These are phyloP conservation scores for Hydrozoanthus gracilis DNA, from an alignment of 92 coral and sea anemone genomes.

Conservation along the genomic window DNA sequence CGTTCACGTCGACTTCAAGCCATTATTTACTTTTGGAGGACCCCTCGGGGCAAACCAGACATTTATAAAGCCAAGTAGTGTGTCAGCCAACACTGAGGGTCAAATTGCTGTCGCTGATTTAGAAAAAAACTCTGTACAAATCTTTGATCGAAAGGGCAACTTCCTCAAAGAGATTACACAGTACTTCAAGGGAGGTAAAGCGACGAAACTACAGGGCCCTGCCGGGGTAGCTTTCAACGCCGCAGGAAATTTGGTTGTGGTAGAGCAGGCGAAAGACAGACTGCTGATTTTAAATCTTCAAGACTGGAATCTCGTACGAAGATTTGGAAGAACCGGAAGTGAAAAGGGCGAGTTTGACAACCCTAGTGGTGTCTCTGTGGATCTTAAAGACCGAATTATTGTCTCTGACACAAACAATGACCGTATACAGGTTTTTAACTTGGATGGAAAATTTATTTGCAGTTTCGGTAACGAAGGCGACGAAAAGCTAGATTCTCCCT, in stretches of 20 bases:
- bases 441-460: conserved; percentile 23
- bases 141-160: conserved; percentile 30
- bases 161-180: conserved; percentile 30
- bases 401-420: conserved; percentile 44
- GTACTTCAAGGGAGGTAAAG: conserved; percentile 35
- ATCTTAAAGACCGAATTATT: conserved; percentile 2
- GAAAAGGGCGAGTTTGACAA: conserved; percentile 25
- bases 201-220: conserved; percentile 15
- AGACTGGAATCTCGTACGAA: conserved; percentile 38
- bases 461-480: conserved; percentile 28
- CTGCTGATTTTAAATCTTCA: conserved; percentile 15
- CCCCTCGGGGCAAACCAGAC: conserved; percentile 33
- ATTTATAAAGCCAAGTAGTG: conserved; percentile 37
- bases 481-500: conserved; percentile 28
- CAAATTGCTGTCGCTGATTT: conserved; percentile 29
- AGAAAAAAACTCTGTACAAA: conserved; percentile 36
- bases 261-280: conserved; percentile 38
- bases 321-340: conserved; percentile 36
- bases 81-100: conserved; percentile 28
- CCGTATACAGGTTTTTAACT: conserved; percentile 39
- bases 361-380: conserved; percentile 39
- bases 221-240: conserved; percentile 38
- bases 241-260: conserved; percentile 28
- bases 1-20: conserved; percentile 34
- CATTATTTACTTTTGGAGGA: conserved; percentile 37